Percentiles rank a stretch among this genome's conserved stretches.
phyloP scores from a whole-genome alignment of 2,113 vertebrate species.

The Bos indicus region DNA sequence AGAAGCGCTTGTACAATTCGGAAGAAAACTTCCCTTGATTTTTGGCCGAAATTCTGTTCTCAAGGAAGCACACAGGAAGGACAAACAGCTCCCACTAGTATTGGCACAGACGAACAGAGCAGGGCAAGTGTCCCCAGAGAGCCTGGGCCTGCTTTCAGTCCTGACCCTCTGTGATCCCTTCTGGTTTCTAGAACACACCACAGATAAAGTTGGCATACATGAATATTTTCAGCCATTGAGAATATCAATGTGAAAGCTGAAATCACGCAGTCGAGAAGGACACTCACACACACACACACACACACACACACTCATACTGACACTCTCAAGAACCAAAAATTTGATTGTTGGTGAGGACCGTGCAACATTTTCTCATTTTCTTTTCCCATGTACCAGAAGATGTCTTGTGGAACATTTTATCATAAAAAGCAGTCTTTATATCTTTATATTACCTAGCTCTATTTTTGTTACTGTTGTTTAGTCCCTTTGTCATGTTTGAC shows the following conservation, averaged over 20 bases:
- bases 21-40: conserved; percentile 40
- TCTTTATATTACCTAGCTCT: not conserved
- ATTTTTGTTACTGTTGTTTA: not conserved
- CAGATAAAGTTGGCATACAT: not conserved
- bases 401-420: not conserved
- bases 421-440: not conserved
- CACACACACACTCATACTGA: too few relatives aligned
- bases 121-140: conserved; percentile 34
- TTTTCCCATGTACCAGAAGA: not conserved
- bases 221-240: not conserved
- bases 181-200: not conserved
- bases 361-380: not conserved
- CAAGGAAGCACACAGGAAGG: conserved; percentile 65
- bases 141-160: not conserved
- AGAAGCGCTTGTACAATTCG: conserved; percentile 51
- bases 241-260: not conserved
- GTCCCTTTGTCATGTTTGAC: not conserved
- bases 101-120: conserved; percentile 26
- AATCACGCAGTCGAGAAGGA: not conserved
- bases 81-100: not conserved
- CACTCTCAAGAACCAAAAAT: not conserved
- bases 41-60: conserved; percentile 30
- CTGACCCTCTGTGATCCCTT: not conserved
- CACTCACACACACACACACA: not conserved
- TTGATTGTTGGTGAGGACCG: not conserved